A percentile compares a stretch with the other conserved stretches of the same genome.
Evolutionary conservation across 2,888 invertebrate species (phyloP).

Genomic region (Nomada hirtipes): DNA sequence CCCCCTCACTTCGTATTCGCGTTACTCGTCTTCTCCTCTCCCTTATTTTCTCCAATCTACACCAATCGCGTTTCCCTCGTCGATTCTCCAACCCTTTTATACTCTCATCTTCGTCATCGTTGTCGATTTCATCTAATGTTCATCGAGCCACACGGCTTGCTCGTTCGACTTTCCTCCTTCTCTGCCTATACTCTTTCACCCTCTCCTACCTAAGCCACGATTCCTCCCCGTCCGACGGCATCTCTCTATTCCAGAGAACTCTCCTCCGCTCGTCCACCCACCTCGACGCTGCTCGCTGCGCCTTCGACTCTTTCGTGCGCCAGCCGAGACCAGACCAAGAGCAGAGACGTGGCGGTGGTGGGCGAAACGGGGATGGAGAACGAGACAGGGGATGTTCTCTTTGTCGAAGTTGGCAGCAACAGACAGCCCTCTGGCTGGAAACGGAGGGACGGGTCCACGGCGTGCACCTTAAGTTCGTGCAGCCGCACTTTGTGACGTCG

Average conservation of each 20-base stretch:
- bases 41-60: slow-evolving; percentile 14
- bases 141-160: slow-evolving; percentile 8
- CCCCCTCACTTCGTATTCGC: slow-evolving; percentile 15
- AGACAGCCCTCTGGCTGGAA: slow-evolving; percentile 45
- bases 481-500: slow-evolving; percentile 19
- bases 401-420: slow-evolving; percentile 60
- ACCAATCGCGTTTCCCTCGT: neutral
- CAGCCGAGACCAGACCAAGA: slow-evolving; percentile 2
- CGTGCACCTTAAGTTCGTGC: slow-evolving; percentile 43
- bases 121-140: slow-evolving; percentile 1
- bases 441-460: slow-evolving; percentile 33
- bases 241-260: slow-evolving; percentile 6
- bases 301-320: slow-evolving; percentile 31
- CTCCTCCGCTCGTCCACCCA: neutral
- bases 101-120: neutral
- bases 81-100: slow-evolving; percentile 1
- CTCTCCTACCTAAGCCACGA: slow-evolving; percentile 18
- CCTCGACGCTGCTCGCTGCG: slow-evolving; percentile 27
- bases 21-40: slow-evolving; percentile 4
- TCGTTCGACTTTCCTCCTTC: slow-evolving; percentile 9
- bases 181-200: neutral
- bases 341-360: neutral
- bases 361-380: slow-evolving; percentile 3
- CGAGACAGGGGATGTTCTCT: slow-evolving; percentile 40
- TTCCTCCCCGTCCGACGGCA: slow-evolving; percentile 13